Percentiles rank a stretch among this genome's conserved stretches.
Conservation (phyloP, 1,140 invertebrate species). For the Eriosoma lanigerum region DNA sequence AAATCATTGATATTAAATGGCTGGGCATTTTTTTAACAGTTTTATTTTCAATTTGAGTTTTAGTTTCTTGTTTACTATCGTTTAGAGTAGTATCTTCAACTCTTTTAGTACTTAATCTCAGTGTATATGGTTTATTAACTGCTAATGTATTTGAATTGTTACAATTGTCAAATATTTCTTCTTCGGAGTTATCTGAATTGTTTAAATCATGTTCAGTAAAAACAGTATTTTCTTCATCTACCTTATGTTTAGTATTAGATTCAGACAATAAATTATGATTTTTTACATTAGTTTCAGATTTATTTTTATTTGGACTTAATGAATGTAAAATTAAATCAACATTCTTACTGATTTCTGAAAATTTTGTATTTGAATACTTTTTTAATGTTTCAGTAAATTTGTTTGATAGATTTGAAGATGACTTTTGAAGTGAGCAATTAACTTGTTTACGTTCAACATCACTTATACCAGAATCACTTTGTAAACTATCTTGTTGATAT, state of each 20-base stretch:
- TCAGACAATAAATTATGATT: not conserved
- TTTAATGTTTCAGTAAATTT: not conserved
- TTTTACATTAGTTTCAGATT: not conserved
- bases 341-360: too few species aligned
- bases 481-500: not conserved
- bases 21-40: not conserved
- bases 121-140: not conserved
- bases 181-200: not conserved
- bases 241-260: not conserved
- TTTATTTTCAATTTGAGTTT: not conserved
- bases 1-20: not conserved
- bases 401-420: not conserved
- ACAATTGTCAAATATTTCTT: not conserved
- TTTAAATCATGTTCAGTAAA: not conserved
- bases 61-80: not conserved
- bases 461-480: not conserved
- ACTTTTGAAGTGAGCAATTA: not conserved
- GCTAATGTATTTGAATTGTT: not conserved
- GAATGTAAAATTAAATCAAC: not conserved
- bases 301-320: not conserved
- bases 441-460: not conserved
- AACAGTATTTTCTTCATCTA: not conserved
- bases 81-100: not conserved
- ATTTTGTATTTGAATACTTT: not conserved
- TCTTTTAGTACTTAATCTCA: conserved; percentile 7